Percentiles rank a stretch among this genome's conserved stretches.
Conservation (phyloP, 2,113 vertebrate species). For the Psittacara wagleri region DNA sequence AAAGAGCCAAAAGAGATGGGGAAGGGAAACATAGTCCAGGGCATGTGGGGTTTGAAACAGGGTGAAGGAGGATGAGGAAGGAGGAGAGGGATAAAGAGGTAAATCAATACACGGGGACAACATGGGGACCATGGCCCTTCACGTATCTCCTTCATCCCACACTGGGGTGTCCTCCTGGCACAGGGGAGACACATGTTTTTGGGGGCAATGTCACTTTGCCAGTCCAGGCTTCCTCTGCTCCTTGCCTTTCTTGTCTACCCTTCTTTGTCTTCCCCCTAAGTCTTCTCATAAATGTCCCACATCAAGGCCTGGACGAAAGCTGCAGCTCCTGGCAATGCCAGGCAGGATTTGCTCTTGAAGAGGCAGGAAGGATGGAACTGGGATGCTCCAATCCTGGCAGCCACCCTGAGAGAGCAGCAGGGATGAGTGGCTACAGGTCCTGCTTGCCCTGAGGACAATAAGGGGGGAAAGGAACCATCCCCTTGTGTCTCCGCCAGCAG, state of each 20-base stretch:
- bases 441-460: background rate
- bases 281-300: background rate
- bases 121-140: rapidly evolving
- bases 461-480: rapidly evolving
- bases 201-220: background rate
- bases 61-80: background rate
- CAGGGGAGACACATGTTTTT: background rate
- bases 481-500: background rate
- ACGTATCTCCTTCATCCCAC: rapidly evolving
- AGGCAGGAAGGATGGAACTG: background rate
- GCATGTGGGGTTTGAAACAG: background rate
- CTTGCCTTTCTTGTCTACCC: rapidly evolving
- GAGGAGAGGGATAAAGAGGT: background rate
- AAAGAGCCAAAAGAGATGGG: background rate
- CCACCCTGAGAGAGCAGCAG: background rate
- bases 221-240: rapidly evolving
- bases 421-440: background rate
- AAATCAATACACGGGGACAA: background rate
- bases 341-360: background rate
- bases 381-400: background rate
- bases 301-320: background rate
- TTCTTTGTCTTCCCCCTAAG: rapidly evolving
- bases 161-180: background rate
- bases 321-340: background rate
- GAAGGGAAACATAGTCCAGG: rapidly evolving